Percentiles rank a stretch among this genome's conserved stretches.
Conservation (phyloP, 1,140 invertebrate species). For the Venturia canescens region DNA sequence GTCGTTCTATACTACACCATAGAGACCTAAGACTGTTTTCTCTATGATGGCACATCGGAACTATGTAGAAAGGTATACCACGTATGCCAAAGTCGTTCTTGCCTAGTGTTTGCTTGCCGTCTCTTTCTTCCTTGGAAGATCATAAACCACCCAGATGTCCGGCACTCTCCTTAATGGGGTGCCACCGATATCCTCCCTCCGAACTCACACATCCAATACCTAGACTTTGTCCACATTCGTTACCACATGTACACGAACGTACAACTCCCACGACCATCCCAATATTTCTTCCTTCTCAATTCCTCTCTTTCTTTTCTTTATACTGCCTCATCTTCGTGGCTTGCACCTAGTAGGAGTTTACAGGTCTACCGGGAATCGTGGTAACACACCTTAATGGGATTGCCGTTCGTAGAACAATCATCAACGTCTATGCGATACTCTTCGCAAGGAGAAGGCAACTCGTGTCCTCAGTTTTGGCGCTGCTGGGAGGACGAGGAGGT, state of each 20-base stretch:
- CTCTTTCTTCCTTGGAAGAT: constrained; percentile 38
- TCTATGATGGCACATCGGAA: constrained; percentile 2
- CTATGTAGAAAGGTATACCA: constrained; percentile 33
- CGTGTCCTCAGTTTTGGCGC: background rate
- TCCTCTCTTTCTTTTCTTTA: constrained; percentile 30
- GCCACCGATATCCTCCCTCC: constrained; percentile 65
- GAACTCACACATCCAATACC: constrained; percentile 22
- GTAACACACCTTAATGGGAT: constrained; percentile 66
- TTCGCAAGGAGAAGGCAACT: constrained; percentile 27
- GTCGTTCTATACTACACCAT: background rate
- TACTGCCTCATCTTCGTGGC: constrained; percentile 53
- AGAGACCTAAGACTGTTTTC: background rate
- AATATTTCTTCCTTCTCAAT: background rate
- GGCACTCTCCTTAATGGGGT: constrained; percentile 72
- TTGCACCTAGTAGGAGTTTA: constrained; percentile 61
- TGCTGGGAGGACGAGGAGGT: background rate
- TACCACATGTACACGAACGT: background rate
- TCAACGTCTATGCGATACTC: constrained; percentile 55
- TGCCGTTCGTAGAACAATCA: constrained; percentile 63
- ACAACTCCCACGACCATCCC: constrained; percentile 23
- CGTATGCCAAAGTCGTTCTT: background rate
- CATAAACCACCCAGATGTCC: constrained; percentile 62
- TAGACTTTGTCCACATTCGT: constrained; percentile 14
- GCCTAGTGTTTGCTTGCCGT: background rate
- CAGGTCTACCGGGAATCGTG: constrained; percentile 62